phyloP scores from a whole-genome alignment of 2,888 invertebrate genomes.

The Amphipyra tragopoginis region DNA sequence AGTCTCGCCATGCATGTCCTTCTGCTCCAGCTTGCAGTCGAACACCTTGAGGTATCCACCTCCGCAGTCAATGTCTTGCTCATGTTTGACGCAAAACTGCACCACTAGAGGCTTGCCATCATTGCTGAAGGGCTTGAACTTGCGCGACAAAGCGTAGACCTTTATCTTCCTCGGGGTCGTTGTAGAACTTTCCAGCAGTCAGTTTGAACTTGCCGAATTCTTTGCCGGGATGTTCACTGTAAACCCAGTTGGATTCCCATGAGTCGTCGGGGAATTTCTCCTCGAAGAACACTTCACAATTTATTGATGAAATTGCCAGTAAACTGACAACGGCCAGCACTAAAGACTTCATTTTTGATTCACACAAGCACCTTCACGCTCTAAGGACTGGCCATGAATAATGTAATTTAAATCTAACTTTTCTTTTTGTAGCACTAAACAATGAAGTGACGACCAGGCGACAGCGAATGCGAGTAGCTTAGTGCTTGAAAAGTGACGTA shows the following conservation, averaged over 20 bases:
- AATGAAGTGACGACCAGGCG: too few relatives aligned
- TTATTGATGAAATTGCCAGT: conserved; percentile 89
- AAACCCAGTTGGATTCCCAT: conserved; percentile 97
- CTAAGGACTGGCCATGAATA: conserved; percentile 88
- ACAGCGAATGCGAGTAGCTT: too few relatives aligned
- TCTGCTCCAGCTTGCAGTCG: conserved; percentile 96
- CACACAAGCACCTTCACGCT: conserved; percentile 74
- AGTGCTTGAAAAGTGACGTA: too few relatives aligned
- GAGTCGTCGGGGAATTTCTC: conserved; percentile 95
- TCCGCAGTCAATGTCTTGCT: conserved; percentile 99
- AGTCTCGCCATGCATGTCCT: conserved; percentile 99
- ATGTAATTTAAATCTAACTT: too few relatives aligned
- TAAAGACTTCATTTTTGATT: conserved; percentile 89
- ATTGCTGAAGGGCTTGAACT: conserved; percentile 97
- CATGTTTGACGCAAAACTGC: conserved; percentile 99
- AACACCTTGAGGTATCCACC: conserved; percentile 97
- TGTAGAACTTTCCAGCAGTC: conserved; percentile 98
- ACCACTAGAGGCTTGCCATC: conserved; percentile 97
- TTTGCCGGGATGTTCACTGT: conserved; percentile 97
- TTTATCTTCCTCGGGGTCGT: conserved; percentile 96
- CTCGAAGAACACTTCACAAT: conserved; percentile 93
- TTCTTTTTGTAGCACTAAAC: too few relatives aligned
- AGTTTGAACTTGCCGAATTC: conserved; percentile 98
- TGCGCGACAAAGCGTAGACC: conserved; percentile 99
- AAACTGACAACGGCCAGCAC: conserved; percentile 90